Evolutionary conservation across 2,888 invertebrate species (phyloP).

Genomic region (Monopis laevigella): DNA sequence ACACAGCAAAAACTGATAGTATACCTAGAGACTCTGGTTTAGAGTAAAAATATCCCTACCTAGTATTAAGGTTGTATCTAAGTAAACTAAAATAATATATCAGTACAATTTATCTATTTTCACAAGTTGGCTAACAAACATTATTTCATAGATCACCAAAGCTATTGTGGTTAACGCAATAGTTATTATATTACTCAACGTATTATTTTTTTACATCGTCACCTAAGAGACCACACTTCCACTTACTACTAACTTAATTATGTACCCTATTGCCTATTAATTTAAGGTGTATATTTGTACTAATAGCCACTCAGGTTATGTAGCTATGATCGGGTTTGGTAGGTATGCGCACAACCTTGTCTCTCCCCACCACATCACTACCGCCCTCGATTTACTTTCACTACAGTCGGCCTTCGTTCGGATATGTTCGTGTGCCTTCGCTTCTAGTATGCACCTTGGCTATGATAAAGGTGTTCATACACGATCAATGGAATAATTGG

Average conservation of each 20-base stretch:
- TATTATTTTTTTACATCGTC: constrained; percentile 22
- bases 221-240: constrained; percentile 6
- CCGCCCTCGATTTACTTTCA: constrained; percentile 47
- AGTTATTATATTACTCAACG: constrained; percentile 56
- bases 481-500: constrained; percentile 7
- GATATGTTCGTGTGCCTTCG: constrained; percentile 33
- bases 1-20: no score
- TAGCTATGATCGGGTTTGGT: no score
- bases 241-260: no score
- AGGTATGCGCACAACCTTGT: constrained; percentile 44
- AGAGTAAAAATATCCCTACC: no score
- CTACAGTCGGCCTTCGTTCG: constrained; percentile 30
- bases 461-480: constrained; percentile 6
- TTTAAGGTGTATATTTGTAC: no score
- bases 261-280: background rate
- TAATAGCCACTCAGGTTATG: no score
- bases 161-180: constrained; percentile 29
- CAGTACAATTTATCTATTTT: no score
- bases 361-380: constrained; percentile 24
- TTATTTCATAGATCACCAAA: constrained; percentile 37
- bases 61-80: no score
- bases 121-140: constrained; percentile 10
- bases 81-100: no score
- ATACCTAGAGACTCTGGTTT: no score
- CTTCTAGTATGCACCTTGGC: constrained; percentile 15